Evolutionary conservation across 2,113 vertebrate genomes (phyloP).

Genomic region (Chaetodon auriga): DNA sequence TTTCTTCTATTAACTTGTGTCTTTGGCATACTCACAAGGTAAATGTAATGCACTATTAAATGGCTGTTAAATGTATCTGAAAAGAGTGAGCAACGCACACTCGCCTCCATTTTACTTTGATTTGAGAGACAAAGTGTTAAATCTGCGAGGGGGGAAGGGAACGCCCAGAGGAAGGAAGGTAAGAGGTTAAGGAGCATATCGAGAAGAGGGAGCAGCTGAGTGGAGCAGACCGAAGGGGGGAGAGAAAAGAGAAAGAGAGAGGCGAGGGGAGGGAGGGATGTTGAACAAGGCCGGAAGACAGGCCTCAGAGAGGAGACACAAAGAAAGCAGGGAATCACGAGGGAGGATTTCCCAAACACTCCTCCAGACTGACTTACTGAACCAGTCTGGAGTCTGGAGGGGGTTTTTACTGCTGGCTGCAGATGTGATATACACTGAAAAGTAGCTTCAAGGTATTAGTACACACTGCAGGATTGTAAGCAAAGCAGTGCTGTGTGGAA

Average conservation of each 20-base stretch:
- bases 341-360: slow-evolving; percentile 73
- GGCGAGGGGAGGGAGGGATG: slow-evolving; percentile 8
- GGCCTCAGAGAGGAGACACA: slow-evolving; percentile 73
- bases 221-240: slow-evolving; percentile 10
- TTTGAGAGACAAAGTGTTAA: slow-evolving; percentile 34
- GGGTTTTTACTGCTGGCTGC: slow-evolving; percentile 39
- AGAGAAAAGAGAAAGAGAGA: background rate
- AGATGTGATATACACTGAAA: slow-evolving; percentile 31
- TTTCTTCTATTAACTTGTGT: too few relatives aligned
- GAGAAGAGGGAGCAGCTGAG: slow-evolving; percentile 65
- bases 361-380: slow-evolving; percentile 59
- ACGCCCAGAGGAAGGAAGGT: slow-evolving; percentile 63
- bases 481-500: slow-evolving; percentile 20
- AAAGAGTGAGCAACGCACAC: background rate
- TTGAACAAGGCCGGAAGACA: slow-evolving; percentile 73
- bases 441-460: slow-evolving; percentile 35
- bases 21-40: background rate
- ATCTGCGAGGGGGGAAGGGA: slow-evolving; percentile 34
- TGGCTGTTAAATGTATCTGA: background rate
- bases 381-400: slow-evolving; percentile 54
- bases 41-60: background rate
- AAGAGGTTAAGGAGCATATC: slow-evolving; percentile 59
- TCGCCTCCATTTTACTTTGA: background rate
- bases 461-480: background rate
- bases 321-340: slow-evolving; percentile 71